Conservation (phyloP, 2,113 vertebrate genomes). For the Scartelaos histophorus region DNA sequence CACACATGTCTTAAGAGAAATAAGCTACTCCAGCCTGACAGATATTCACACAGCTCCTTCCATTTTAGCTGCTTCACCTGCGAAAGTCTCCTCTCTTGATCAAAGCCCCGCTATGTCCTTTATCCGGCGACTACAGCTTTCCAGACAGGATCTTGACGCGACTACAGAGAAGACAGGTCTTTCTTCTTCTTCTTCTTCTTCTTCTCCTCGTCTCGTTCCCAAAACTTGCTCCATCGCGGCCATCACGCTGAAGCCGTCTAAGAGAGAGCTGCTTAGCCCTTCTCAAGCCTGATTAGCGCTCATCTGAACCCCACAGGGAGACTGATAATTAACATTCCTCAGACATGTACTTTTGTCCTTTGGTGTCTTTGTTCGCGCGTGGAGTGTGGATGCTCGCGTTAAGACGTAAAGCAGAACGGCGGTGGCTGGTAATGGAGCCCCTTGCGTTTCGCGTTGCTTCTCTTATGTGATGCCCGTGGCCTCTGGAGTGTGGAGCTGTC, state of each 20-base stretch:
- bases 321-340: constrained; percentile 13
- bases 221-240: constrained; percentile 36
- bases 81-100: constrained; percentile 60
- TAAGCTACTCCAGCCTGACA: constrained; percentile 47
- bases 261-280: constrained; percentile 34
- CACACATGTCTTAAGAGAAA: constrained; percentile 36
- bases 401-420: constrained; percentile 34
- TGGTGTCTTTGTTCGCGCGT: constrained; percentile 30
- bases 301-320: background rate
- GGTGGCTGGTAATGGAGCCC: constrained; percentile 48
- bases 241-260: constrained; percentile 35
- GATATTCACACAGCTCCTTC: constrained; percentile 62
- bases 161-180: constrained; percentile 52
- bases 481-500: constrained; percentile 53
- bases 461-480: constrained; percentile 26
- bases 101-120: constrained; percentile 65
- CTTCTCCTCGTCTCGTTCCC: constrained; percentile 31
- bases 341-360: background rate
- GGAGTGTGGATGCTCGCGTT: constrained; percentile 12
- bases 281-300: constrained; percentile 28
- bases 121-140: constrained; percentile 58
- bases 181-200: constrained; percentile 27
- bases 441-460: constrained; percentile 17
- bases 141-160: constrained; percentile 51
- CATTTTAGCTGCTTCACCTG: constrained; percentile 60